phyloP scores from a whole-genome alignment of 2,888 invertebrate genomes.

The Meganola albula region DNA sequence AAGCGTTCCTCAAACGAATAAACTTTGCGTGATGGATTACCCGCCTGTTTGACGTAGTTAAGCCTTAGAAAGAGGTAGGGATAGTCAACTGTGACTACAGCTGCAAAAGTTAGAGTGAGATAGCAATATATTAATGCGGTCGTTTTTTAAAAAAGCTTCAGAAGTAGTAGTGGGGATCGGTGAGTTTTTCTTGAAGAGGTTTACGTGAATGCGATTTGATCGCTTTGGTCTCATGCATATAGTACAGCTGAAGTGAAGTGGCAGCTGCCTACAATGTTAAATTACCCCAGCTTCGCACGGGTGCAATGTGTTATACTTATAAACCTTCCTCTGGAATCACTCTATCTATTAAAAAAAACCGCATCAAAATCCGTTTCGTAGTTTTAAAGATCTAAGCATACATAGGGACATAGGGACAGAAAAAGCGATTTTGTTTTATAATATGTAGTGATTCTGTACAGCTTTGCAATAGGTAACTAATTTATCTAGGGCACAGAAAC shows the following conservation, averaged over 20 bases:
- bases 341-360: too few species aligned
- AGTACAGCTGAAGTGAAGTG: constrained; percentile 41
- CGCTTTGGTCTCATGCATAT: constrained; percentile 52
- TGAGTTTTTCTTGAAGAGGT: constrained; percentile 77
- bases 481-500: too few species aligned
- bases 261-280: constrained; percentile 16
- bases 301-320: too few species aligned
- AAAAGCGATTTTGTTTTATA: too few species aligned
- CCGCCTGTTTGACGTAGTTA: constrained; percentile 65
- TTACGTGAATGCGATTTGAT: constrained; percentile 75
- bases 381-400: too few species aligned
- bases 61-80: constrained; percentile 62
- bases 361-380: too few species aligned
- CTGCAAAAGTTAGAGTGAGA: constrained; percentile 38
- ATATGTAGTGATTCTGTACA: too few species aligned
- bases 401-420: too few species aligned
- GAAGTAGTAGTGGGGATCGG: constrained; percentile 76
- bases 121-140: constrained; percentile 44
- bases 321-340: too few species aligned
- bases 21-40: constrained; percentile 71
- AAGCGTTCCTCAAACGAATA: constrained; percentile 75
- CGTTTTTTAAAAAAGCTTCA: constrained; percentile 69
- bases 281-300: too few species aligned
- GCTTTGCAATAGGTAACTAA: too few species aligned
- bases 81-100: constrained; percentile 13